phyloP scores from a whole-genome alignment of 2,797 vertebrate genomes.

The Lacerta agilis region DNA sequence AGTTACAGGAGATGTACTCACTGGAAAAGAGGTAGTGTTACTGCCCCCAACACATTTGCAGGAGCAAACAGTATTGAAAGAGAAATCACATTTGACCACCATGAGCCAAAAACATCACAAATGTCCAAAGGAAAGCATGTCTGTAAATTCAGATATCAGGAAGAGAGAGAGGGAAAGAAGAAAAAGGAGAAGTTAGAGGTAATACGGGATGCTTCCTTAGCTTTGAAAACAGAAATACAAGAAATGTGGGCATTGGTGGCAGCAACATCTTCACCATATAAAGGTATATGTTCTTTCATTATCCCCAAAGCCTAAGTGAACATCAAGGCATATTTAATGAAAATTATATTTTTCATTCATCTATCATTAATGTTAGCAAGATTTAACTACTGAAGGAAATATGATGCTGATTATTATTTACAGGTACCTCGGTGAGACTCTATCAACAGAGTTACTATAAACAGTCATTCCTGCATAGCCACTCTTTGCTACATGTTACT shows the following conservation, averaged over 20 bases:
- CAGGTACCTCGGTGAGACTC: background rate
- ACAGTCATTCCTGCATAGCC: background rate
- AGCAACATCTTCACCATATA: background rate
- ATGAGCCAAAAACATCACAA: too few species aligned
- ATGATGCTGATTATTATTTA: too few species aligned
- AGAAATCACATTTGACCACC: too few species aligned
- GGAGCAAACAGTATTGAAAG: too few species aligned
- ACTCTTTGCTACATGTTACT: conserved; percentile 5
- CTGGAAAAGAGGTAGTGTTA: too few species aligned
- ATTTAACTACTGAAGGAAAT: background rate
- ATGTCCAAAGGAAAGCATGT: too few species aligned
- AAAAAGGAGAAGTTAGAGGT: background rate
- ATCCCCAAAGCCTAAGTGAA: background rate
- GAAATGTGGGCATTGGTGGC: background rate
- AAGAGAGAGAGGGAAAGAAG: background rate
- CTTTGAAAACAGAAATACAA: background rate
- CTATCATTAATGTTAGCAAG: background rate
- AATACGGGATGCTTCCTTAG: background rate
- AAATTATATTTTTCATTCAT: background rate
- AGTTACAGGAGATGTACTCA: too few species aligned
- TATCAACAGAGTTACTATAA: background rate
- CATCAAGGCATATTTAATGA: background rate
- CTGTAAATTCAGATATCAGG: background rate
- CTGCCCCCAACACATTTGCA: too few species aligned
- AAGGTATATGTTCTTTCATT: background rate